Base-by-base conservation (phyloP, 2,888 invertebrate genomes). In the Dysmachus trigonus region DNA sequence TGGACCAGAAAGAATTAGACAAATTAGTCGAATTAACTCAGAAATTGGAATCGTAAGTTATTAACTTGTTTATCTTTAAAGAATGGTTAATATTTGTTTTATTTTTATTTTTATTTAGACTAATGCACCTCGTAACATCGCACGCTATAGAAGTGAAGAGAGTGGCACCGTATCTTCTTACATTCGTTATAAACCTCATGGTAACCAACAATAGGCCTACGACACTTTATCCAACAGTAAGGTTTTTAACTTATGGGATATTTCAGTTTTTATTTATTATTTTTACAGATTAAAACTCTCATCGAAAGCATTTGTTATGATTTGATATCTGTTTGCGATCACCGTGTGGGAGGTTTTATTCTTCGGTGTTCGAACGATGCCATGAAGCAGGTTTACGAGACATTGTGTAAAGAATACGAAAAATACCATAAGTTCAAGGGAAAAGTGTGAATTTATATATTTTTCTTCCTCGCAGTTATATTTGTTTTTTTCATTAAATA, bases 391-490 rank as follows among this genome's bases (percentile, higher is more conserved):
- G 89, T 91, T 47, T 92, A 92, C 79, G 90, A 91, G 85, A 87
- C 88, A 2, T 88, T 92, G 30, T 88, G 91, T 27, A 91, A 90
- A 88, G 91, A 92, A 76, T 91, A 91, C 85, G 89, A 91, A 86
- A 92, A 92, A 87, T 91, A 91, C 86, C 90, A 90, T 88, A 92
- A 91, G 77, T 92, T 92, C 87, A 91, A 90, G 41, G 92, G 92
- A 83, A 92, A 92, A 88, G 90, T 92, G 71, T 92, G 88, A 31
- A 13, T 27, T 31, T 41, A 15, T 13, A 15, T 41, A 13, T 41
- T 13, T 41, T 41, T 4, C 2, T 31, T 74, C 33, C 6, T 2
- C 33, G 27, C n/a, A 30, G 2, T 27, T 35, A 2, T 33, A n/a
- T 35, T 15, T n/a, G 15, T 33, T 7, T 7, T 27, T 22, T n/a